Base-by-base conservation (phyloP, 2,113 vertebrate genomes). In the Apeltes quadracus region DNA sequence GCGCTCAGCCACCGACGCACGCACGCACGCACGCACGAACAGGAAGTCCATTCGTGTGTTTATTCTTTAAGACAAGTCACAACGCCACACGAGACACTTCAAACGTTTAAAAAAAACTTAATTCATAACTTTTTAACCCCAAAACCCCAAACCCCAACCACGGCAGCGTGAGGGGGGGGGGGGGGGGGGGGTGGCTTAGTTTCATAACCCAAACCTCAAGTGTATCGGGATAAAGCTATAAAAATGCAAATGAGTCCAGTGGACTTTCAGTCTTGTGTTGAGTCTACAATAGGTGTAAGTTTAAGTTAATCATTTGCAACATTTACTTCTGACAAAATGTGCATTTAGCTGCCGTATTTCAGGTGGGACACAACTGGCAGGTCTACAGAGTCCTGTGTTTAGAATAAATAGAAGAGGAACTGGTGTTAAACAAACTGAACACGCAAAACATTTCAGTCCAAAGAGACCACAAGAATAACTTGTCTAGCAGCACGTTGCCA, bases 51-150 rank as follows among this genome's bases (percentile, higher is more conserved):
- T 3, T 32, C 2, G 5, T 32, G n/a, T 1, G 34, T 69, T 66
- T 46, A 57, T 69, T 81, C 29, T 80, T 54, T 32, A 69, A 56
- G 23, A 34, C 15, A 73, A 11, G 18, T 13, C 9, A 58, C 41
- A 68, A 11, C 11, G 2, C n/a, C 20, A 39, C 1, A 39, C 8
- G 20, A 7, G 10, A 58, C 20, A 36, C 54, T 65, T 27, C 39
- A 5, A 38, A 23, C 50, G 5, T 32, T 32, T 34, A 7, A 7
- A 51, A 34, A 38, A 61, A n/a, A 7, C 1, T 56, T 32, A 39
- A 58, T 58, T 18, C 18, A 44, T 3, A 3, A 56, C 66, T n/a
- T 39, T 46, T 41, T 48, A 64, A n/a, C n/a, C n/a, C n/a, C n/a
- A n/a, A n/a, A n/a, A n/a, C n/a, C n/a, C n/a, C n/a, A n/a, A n/a